A percentile compares a stretch with the other conserved stretches of the same genome.
phyloP scores from a whole-genome alignment of 2,113 vertebrate genomes.

The Odocoileus hemionus region DNA sequence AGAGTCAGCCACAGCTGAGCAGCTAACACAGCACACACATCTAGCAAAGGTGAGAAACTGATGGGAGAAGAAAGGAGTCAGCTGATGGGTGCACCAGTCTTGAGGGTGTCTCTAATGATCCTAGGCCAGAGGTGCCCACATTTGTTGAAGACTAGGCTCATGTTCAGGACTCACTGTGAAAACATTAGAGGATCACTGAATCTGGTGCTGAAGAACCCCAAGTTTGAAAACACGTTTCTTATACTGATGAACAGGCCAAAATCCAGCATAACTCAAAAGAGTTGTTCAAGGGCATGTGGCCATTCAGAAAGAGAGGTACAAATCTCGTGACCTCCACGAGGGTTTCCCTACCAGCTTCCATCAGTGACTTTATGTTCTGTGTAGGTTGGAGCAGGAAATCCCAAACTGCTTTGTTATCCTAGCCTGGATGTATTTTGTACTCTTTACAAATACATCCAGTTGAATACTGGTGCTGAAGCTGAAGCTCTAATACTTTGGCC shows the following conservation, averaged over 20 bases:
- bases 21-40: neutral
- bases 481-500: neutral
- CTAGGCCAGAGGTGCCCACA: rapidly evolving
- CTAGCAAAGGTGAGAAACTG: neutral
- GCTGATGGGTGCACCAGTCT: rapidly evolving
- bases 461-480: neutral
- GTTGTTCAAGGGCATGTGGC: too few species aligned
- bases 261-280: neutral
- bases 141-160: neutral
- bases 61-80: neutral
- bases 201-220: neutral
- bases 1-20: neutral
- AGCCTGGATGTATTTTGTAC: neutral
- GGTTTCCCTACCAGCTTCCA: neutral
- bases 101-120: rapidly evolving
- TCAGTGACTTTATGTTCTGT: neutral
- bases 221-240: neutral
- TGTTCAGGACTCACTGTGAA: too few species aligned
- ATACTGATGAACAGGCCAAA: neutral
- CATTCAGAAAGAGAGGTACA: neutral
- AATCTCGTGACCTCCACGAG: neutral
- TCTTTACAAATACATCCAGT: neutral
- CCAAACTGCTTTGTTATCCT: too few species aligned
- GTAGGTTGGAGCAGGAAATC: neutral
- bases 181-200: too few species aligned